These are phyloP conservation scores for Hyla sarda DNA, from an alignment of 2,113 vertebrate genomes.

Conservation along the genomic window DNA sequence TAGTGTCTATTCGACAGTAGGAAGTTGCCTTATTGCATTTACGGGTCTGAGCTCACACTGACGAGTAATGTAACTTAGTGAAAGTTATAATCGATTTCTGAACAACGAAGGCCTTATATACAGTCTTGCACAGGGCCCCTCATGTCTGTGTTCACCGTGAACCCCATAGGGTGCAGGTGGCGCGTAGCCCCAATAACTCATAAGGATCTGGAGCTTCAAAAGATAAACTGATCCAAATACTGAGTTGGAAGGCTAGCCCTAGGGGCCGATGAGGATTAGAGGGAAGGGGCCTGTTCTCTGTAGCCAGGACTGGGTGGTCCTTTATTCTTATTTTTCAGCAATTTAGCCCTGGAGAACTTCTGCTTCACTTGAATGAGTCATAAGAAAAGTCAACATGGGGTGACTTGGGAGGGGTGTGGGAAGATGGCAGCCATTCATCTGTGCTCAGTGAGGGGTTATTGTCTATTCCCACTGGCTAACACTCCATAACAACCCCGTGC, in stretches of 20 bases:
- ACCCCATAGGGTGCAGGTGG: neutral
- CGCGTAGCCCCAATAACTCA: neutral
- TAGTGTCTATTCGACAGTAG: too few species aligned
- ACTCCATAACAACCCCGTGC: neutral
- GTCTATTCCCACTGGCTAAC: neutral
- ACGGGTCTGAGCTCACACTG: too few species aligned
- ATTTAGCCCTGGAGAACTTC: neutral
- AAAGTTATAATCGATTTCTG: too few species aligned
- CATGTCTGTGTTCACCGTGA: too few species aligned
- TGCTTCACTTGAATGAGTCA: constrained; percentile 14
- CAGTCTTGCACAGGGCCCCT: too few species aligned
- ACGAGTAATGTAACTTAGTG: too few species aligned
- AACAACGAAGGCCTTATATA: too few species aligned
- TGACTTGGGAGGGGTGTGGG: neutral
- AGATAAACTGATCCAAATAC: neutral
- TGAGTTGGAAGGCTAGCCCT: neutral
- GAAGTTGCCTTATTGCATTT: too few species aligned
- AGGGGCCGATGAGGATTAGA: neutral
- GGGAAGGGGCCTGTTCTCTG: neutral
- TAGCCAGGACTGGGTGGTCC: neutral
- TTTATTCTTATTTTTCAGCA: neutral
- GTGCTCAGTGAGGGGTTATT: neutral
- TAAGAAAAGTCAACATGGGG: neutral
- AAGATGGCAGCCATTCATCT: constrained; percentile 11
- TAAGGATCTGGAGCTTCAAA: neutral